Percentiles rank a stretch among this genome's conserved stretches.
phyloP scores from a whole-genome alignment of 2,888 invertebrate species.

The Philereme transversata region DNA sequence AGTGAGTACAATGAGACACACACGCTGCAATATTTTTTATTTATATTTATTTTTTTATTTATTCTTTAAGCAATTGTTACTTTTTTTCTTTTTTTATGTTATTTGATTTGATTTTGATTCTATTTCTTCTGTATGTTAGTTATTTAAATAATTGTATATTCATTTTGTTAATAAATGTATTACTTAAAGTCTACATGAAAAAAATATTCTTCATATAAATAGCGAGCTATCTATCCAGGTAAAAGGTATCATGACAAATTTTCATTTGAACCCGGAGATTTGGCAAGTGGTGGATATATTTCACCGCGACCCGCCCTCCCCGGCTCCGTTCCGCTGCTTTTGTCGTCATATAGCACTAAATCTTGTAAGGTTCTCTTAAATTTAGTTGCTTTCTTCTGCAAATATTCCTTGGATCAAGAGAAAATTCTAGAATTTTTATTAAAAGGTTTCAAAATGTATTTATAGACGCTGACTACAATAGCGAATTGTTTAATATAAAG shows the following conservation, averaged over 20 bases:
- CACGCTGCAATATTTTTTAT: no score
- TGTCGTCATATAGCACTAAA: conserved; percentile 71
- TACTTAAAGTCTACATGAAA: no score
- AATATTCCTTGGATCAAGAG: conserved; percentile 28
- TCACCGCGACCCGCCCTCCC: conserved; percentile 58
- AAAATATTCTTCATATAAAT: not conserved
- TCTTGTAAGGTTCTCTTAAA: conserved; percentile 64
- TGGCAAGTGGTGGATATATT: conserved; percentile 66
- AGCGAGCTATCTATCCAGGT: conserved; percentile 19
- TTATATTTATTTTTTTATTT: no score
- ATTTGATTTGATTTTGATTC: no score
- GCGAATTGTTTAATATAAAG: no score
- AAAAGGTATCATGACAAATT: conserved; percentile 51
- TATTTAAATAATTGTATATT: no score
- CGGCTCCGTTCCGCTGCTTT: conserved; percentile 60
- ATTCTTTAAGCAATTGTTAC: no score
- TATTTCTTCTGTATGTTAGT: no score
- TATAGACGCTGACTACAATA: no score
- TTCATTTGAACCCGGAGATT: conserved; percentile 54
- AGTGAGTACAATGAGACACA: no score
- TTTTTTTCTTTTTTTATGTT: no score
- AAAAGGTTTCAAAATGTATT: conserved; percentile 2
- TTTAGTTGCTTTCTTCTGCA: conserved; percentile 62
- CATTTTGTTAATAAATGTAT: no score
- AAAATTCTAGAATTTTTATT: conserved; percentile 24